Percentiles rank a stretch among this genome's conserved stretches.
phyloP scores from a whole-genome alignment of 2,797 vertebrate species.

The Catamblyrhynchus diadema region DNA sequence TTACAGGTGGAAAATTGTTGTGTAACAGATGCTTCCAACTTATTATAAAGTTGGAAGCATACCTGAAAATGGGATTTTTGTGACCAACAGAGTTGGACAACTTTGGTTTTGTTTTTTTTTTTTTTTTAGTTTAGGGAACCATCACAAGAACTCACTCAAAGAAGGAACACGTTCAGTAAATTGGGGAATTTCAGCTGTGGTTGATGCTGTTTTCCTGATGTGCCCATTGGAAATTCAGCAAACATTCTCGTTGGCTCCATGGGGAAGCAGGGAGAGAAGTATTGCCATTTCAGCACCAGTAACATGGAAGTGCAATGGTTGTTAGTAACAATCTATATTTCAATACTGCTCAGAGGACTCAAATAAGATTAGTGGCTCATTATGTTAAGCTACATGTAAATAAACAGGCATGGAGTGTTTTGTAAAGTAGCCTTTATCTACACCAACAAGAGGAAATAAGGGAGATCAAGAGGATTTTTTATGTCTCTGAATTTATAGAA shows the following conservation, averaged over 20 bases:
- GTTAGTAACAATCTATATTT: conserved; percentile 28
- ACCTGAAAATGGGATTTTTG: neutral
- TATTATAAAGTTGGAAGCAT: neutral
- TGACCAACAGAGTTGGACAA: neutral
- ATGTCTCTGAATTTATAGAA: neutral
- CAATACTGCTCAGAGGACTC: neutral
- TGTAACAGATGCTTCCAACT: neutral
- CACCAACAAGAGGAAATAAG: neutral
- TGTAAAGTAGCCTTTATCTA: neutral
- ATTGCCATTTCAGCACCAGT: neutral
- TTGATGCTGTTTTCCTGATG: neutral
- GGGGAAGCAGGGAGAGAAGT: neutral
- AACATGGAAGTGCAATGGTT: neutral
- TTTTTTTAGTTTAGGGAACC: neutral
- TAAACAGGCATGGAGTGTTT: neutral
- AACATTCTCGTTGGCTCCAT: neutral
- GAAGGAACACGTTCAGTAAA: neutral
- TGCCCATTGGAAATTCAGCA: neutral
- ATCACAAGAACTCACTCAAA: neutral
- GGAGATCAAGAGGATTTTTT: neutral
- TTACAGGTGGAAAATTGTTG: neutral
- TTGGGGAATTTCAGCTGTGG: neutral
- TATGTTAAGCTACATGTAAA: conserved; percentile 28
- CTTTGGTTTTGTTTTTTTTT: neutral
- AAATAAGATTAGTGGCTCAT: conserved; percentile 15